Percentiles rank a stretch among this genome's conserved stretches.
Conservation (phyloP, 2,797 vertebrate species). For the Heteromormyrus szaboi region DNA sequence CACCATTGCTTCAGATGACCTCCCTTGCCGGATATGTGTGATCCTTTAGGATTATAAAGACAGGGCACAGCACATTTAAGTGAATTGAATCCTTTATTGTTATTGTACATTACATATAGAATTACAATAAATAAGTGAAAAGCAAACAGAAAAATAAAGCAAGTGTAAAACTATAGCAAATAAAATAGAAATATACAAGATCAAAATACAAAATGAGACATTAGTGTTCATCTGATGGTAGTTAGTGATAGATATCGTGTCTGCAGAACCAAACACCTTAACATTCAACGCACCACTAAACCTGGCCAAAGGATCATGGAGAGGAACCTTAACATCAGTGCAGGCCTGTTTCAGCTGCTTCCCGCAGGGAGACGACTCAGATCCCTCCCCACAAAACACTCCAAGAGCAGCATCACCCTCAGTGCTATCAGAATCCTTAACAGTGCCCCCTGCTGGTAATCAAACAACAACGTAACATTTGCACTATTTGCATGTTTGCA, state of each 20-base stretch:
- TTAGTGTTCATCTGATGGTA: background rate
- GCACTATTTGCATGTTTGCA: background rate
- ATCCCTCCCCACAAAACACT: background rate
- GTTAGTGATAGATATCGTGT: background rate
- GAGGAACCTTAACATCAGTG: background rate
- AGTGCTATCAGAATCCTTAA: background rate
- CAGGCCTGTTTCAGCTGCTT: background rate
- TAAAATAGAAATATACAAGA: background rate
- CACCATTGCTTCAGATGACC: background rate
- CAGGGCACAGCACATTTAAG: background rate
- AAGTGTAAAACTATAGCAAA: background rate
- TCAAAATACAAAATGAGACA: background rate
- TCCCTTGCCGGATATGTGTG: background rate
- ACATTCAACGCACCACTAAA: background rate
- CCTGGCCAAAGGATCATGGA: background rate
- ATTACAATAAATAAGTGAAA: background rate
- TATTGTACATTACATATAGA: background rate
- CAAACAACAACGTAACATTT: background rate
- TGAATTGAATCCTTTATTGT: background rate
- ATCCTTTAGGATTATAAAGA: background rate
- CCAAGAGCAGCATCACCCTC: background rate
- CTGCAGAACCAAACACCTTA: background rate
- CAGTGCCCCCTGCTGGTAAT: background rate
- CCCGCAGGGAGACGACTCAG: background rate
- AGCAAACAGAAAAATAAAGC: background rate